These are phyloP conservation scores for Eulemur albifrons DNA, from an alignment of 2,797 vertebrate genomes.

Conservation along the genomic window DNA sequence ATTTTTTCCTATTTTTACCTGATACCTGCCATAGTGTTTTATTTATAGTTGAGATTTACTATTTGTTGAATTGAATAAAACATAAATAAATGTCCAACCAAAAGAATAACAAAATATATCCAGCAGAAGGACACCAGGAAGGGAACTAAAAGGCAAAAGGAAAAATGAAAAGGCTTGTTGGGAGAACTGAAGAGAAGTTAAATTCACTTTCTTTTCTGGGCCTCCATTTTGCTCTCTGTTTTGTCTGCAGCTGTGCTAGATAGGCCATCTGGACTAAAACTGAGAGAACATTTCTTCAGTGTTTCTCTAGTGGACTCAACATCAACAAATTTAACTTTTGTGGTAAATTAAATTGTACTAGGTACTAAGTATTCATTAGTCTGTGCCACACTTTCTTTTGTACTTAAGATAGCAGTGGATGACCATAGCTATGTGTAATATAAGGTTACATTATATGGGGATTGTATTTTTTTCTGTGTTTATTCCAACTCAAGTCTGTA, in stretches of 20 bases:
- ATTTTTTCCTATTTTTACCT: too few species aligned
- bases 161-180: neutral
- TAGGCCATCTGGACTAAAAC: neutral
- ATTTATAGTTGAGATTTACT: neutral
- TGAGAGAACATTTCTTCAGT: neutral
- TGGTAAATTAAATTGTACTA: neutral
- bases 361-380: neutral
- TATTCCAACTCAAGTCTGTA: neutral
- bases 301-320: neutral
- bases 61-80: neutral
- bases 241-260: neutral
- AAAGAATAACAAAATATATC: neutral
- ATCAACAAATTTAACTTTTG: neutral
- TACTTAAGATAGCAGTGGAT: neutral
- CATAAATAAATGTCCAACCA: neutral
- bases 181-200: neutral
- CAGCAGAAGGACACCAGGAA: neutral
- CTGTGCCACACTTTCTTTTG: neutral
- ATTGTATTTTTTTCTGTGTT: slow-evolving; percentile 4
- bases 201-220: neutral
- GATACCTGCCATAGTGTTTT: neutral
- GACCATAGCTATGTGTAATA: neutral
- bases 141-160: neutral
- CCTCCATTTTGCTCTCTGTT: neutral
- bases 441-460: neutral